Conservation (phyloP, 2,888 invertebrate genomes). For the Crossocerus cetratus region DNA sequence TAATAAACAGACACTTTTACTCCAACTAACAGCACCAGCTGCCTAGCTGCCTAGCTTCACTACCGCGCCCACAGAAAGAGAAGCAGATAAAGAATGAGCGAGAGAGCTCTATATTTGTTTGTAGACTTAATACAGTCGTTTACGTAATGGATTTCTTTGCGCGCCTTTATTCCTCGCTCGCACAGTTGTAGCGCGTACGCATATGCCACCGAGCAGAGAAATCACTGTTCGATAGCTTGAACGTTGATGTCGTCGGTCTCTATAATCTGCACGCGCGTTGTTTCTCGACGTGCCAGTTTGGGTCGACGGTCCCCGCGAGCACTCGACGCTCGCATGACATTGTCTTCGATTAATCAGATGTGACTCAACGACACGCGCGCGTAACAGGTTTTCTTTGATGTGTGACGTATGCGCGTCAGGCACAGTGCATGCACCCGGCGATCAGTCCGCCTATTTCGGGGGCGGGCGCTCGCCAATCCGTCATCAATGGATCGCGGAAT, state of each 20-base stretch:
- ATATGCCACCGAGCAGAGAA: too few relatives aligned
- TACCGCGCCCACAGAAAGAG: neutral
- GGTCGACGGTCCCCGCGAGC: too few relatives aligned
- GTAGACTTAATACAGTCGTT: slow-evolving; percentile 1
- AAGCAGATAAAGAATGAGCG: neutral
- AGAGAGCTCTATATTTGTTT: neutral
- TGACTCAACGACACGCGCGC: slow-evolving; percentile 13
- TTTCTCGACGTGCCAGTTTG: too few relatives aligned
- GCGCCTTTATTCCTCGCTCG: neutral
- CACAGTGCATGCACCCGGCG: too few relatives aligned
- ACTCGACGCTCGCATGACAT: neutral
- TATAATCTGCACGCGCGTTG: too few relatives aligned
- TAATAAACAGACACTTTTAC: slow-evolving; percentile 15
- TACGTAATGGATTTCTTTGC: slow-evolving; percentile 9
- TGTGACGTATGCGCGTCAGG: too few relatives aligned
- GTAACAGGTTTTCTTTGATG: slow-evolving; percentile 28
- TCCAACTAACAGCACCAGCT: too few relatives aligned
- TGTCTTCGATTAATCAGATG: slow-evolving; percentile 14
- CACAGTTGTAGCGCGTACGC: neutral
- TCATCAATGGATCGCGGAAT: slow-evolving; percentile 1
- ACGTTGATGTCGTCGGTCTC: too few relatives aligned
- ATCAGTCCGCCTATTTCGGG: slow-evolving; percentile 26
- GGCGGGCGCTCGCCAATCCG: slow-evolving; percentile 21
- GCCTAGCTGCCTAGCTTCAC: too few relatives aligned
- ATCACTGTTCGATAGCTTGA: too few relatives aligned